These are phyloP conservation scores for Oenanthe melanoleuca DNA, from an alignment of 2,113 vertebrate genomes.

Conservation along the genomic window DNA sequence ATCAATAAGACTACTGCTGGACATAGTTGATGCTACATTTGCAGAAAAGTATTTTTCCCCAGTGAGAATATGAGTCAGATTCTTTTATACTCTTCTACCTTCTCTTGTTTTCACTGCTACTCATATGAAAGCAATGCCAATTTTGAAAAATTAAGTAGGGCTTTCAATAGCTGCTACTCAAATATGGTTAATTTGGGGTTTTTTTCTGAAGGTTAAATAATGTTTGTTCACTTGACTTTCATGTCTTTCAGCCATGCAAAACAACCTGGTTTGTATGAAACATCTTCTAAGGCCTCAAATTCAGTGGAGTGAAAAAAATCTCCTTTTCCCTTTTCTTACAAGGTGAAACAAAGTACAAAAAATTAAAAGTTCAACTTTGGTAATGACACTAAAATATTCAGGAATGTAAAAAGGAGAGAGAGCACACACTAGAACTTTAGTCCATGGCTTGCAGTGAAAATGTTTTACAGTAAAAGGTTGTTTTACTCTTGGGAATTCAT, in stretches of 20 bases:
- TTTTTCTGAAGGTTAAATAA: background rate
- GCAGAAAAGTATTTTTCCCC: background rate
- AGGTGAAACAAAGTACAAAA: conserved; percentile 19
- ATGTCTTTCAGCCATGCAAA: background rate
- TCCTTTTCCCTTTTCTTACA: conserved; percentile 15
- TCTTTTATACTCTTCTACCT: background rate
- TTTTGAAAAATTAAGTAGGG: background rate
- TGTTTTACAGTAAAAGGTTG: conserved; percentile 66
- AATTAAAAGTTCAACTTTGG: conserved; percentile 27
- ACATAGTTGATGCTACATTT: background rate
- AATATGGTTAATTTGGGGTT: background rate
- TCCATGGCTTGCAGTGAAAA: conserved; percentile 41
- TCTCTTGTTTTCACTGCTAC: background rate
- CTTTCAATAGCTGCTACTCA: background rate
- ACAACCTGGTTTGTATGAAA: background rate
- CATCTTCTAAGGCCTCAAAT: background rate
- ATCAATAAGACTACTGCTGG: background rate
- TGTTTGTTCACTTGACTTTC: background rate
- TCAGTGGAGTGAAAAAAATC: background rate
- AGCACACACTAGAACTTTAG: background rate
- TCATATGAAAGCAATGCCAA: background rate
- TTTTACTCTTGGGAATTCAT: conserved; percentile 59
- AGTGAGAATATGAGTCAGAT: background rate
- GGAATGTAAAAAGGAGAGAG: conserved; percentile 18
- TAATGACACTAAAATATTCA: conserved; percentile 63